phyloP scores from a whole-genome alignment of 1,140 invertebrate species.

The Philopotamus ludificatus region DNA sequence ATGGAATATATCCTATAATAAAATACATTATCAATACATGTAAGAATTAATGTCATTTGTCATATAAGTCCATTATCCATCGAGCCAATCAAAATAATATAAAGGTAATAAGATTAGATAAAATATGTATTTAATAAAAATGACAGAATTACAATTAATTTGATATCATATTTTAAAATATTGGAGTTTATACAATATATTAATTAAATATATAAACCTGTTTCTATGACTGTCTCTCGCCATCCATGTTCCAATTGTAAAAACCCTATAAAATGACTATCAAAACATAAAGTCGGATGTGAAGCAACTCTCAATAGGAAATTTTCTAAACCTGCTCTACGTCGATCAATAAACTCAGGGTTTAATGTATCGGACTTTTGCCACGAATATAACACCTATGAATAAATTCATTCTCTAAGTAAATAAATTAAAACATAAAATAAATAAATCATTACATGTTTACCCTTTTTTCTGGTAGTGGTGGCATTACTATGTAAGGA shows the following conservation, averaged over 20 bases:
- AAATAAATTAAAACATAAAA: not conserved
- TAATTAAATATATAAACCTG: constrained; percentile 54
- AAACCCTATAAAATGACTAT: constrained; percentile 75
- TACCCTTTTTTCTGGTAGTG: constrained; percentile 79
- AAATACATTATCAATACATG: too few relatives aligned
- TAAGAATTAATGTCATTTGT: too few relatives aligned
- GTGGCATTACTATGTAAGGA: constrained; percentile 75
- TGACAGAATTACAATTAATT: not conserved
- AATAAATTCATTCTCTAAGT: too few relatives aligned
- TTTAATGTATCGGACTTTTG: constrained; percentile 81
- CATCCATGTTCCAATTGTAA: constrained; percentile 73
- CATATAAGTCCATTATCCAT: too few relatives aligned
- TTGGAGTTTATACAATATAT: not conserved
- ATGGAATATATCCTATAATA: constrained; percentile 64
- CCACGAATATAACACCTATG: constrained; percentile 72
- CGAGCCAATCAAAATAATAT: too few relatives aligned
- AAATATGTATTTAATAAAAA: too few relatives aligned
- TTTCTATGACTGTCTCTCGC: constrained; percentile 73
- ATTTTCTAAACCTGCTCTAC: constrained; percentile 78
- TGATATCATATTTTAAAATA: not conserved
- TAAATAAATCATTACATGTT: not conserved
- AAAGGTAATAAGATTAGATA: not conserved
- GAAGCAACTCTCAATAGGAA: constrained; percentile 74
- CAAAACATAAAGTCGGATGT: constrained; percentile 71
- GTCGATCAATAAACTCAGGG: constrained; percentile 81